Conservation (phyloP, 2,113 vertebrate genomes). For the Sinocyclocheilus anophthalmus region DNA sequence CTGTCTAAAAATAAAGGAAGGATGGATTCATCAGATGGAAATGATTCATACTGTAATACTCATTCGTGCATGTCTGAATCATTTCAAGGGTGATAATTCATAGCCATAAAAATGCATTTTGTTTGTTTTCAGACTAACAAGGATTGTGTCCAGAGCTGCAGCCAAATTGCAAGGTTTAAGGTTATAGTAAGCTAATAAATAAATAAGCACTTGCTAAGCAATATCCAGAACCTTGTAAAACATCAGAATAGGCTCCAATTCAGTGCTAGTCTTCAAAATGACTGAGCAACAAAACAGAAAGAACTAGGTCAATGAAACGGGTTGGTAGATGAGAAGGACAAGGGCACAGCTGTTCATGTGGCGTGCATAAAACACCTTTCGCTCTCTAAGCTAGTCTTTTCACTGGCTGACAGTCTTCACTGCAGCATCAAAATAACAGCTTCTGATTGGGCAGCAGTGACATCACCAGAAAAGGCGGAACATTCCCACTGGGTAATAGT, state of each 20-base stretch:
- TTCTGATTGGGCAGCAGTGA: constrained; percentile 72
- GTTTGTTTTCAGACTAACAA: background rate
- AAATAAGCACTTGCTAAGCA: constrained; percentile 1
- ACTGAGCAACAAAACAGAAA: constrained; percentile 32
- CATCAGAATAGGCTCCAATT: background rate
- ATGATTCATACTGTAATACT: constrained; percentile 14
- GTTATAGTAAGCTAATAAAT: background rate
- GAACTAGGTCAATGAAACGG: constrained; percentile 59
- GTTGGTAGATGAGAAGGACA: constrained; percentile 56
- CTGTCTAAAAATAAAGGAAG: background rate
- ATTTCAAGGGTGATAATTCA: background rate
- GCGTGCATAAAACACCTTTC: constrained; percentile 60
- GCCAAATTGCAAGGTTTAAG: background rate
- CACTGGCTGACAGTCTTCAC: constrained; percentile 54
- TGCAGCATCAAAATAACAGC: constrained; percentile 60
- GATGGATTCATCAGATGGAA: background rate
- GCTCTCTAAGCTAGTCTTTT: constrained; percentile 52
- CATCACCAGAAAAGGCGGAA: constrained; percentile 68
- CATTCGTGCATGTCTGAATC: background rate
- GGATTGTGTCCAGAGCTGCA: background rate
- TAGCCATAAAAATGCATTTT: background rate
- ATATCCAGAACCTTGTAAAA: constrained; percentile 17
- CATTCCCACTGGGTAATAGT: constrained; percentile 68
- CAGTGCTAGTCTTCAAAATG: background rate
- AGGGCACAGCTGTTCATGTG: constrained; percentile 67